A percentile compares a stretch with the other conserved stretches of the same genome.
Conservation (phyloP, 2,797 vertebrate genomes). For the Calcarius lapponicus region DNA sequence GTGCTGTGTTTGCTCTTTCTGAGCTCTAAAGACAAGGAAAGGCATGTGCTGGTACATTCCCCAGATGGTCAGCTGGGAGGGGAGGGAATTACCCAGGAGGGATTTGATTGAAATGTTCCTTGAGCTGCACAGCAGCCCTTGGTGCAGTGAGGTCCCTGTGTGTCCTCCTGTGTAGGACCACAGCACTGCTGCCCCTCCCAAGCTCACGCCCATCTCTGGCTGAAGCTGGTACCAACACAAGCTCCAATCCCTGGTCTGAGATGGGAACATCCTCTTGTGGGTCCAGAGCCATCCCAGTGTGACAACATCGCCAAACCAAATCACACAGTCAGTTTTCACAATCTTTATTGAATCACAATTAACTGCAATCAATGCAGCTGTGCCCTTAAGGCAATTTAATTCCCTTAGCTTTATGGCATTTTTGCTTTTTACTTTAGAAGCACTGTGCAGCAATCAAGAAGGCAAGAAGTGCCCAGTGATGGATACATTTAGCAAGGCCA, state of each 20-base stretch:
- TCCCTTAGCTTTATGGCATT: not conserved
- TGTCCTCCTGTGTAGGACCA: not conserved
- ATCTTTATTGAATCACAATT: slow-evolving; percentile 52
- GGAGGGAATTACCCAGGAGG: not conserved
- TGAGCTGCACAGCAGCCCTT: not conserved
- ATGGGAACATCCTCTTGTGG: not conserved
- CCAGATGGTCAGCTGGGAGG: not conserved
- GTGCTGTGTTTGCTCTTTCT: not conserved
- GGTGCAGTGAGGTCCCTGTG: not conserved
- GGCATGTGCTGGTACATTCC: not conserved
- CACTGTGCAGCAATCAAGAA: not conserved
- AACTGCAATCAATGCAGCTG: not conserved
- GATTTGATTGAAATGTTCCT: not conserved
- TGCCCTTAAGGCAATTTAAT: not conserved
- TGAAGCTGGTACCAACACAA: fast-evolving
- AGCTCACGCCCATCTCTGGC: fast-evolving
- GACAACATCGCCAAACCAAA: not conserved
- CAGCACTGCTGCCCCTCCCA: not conserved
- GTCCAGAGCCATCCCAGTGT: not conserved
- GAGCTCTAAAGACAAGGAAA: not conserved
- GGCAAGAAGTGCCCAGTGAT: not conserved
- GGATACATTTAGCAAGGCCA: fast-evolving
- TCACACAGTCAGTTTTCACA: not conserved
- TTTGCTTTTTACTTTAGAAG: not conserved
- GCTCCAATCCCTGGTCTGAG: fast-evolving